Percentiles rank a stretch among this genome's conserved stretches.
Conservation (phyloP, 2,113 vertebrate species). For the Gymnorhina tibicen region DNA sequence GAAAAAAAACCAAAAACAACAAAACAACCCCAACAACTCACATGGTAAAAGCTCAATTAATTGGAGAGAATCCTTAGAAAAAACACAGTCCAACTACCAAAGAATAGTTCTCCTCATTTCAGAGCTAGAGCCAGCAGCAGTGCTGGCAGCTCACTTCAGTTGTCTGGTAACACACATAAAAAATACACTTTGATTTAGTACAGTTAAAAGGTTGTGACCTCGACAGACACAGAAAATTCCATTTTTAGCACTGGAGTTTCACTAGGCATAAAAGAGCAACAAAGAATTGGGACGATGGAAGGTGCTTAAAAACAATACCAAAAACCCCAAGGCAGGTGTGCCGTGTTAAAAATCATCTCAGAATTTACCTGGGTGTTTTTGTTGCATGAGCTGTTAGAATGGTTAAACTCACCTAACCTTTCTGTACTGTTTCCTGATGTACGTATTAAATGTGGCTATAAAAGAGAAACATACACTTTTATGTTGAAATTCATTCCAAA, state of each 20-base stretch:
- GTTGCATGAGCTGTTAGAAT: neutral
- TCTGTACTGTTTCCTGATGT: neutral
- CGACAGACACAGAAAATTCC: neutral
- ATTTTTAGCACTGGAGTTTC: constrained; percentile 36
- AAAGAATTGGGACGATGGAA: neutral
- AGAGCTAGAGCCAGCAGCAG: neutral
- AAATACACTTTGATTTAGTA: neutral
- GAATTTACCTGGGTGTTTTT: neutral
- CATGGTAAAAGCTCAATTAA: neutral
- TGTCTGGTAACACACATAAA: neutral
- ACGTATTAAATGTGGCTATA: neutral
- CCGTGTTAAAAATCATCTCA: neutral
- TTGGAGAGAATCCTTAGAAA: neutral
- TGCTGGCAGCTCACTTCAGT: neutral
- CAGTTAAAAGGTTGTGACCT: neutral
- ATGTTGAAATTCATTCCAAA: neutral
- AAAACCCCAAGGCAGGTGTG: neutral
- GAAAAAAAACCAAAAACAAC: neutral
- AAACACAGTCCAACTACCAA: neutral
- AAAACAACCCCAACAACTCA: neutral
- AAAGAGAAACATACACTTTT: neutral
- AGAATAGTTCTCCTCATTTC: neutral
- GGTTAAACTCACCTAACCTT: constrained; percentile 31
- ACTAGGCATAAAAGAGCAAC: neutral
- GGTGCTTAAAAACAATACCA: neutral